Evolutionary conservation across 2,888 invertebrate genomes (phyloP), one percentile per base, ranked within the genome.

Genomic region (Zygogramma bicolorata): DNA sequence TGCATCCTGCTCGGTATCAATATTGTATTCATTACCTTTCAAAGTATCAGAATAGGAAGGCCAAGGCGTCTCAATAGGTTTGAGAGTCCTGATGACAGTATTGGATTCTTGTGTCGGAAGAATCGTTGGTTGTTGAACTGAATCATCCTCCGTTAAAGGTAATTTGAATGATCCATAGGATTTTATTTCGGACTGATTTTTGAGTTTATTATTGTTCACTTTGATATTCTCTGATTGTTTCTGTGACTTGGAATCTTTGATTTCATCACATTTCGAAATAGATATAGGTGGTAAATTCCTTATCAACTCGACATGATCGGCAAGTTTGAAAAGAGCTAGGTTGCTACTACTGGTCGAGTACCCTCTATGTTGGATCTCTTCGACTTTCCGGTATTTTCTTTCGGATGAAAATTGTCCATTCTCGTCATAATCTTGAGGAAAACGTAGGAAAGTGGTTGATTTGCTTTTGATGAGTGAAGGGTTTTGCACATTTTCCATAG

Each of bases 331-430:
- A 29, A 46, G 13, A 18, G 29, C 10, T 1, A 29, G 8, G 13
- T 18, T 42, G 18, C 46, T 49, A n/a, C 29, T 63, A n/a, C 29
- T 63, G 13, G 68, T 68, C 1, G 59, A 60, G 22, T 68, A 59
- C 8, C 46, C 68, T 18, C 68, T 61, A 3, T 60, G 58, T 25
- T 68, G 68, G 8, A 46, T 22, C n/a, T 59, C 34, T 38, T 68
- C 68, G 2, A 18, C 10, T 6, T 10, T 68, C 20, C 40, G 27
- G 59, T 2, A n/a, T 22, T 27, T 46, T 7, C 29, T 46, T 20
- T 46, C 63, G 10, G n/a, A 2, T 7, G 2, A 46, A 18, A 10
- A 29, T 18, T 29, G 46, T n/a, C 46, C 63, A 1, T n/a, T n/a
- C 18, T 63, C 46, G 1, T 22, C 29, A 63, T 15, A 15, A 15